Percentiles rank a stretch among this genome's conserved stretches.
These are phyloP conservation scores for Mimas tiliae DNA, from an alignment of 2,888 invertebrate genomes.

Conservation along the genomic window DNA sequence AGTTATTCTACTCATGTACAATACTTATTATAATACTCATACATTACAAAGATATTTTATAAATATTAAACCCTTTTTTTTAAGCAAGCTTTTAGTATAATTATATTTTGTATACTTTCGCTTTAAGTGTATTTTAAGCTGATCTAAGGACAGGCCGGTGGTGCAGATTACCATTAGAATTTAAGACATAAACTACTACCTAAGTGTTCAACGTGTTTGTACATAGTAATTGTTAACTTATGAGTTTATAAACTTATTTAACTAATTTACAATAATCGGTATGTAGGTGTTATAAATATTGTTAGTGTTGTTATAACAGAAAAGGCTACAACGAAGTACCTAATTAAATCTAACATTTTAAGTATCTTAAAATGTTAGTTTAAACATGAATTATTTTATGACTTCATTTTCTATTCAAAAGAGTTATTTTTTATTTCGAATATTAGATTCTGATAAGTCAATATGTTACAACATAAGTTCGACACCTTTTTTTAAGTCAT, in stretches of 20 bases:
- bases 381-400: not conserved
- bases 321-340: conserved; percentile 12
- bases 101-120: conserved; percentile 27
- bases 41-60: no score
- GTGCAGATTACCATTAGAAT: conserved; percentile 83
- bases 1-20: no score
- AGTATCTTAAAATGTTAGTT: not conserved
- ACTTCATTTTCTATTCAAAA: not conserved
- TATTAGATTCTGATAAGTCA: no score
- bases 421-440: no score
- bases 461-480: no score
- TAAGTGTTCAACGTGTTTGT: conserved; percentile 67
- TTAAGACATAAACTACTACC: conserved; percentile 67
- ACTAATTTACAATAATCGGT: conserved; percentile 1
- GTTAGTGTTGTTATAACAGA: not conserved
- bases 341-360: not conserved
- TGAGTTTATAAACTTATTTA: not conserved
- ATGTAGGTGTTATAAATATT: not conserved
- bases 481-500: no score
- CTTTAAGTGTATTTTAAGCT: conserved; percentile 42
- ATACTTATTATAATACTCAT: no score
- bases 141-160: conserved; percentile 72
- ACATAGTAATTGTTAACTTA: conserved; percentile 30
- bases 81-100: conserved; percentile 11
- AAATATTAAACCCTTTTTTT: not conserved